Base-by-base conservation (phyloP, 2,888 invertebrate genomes). In the Drosophila neotestacea region DNA sequence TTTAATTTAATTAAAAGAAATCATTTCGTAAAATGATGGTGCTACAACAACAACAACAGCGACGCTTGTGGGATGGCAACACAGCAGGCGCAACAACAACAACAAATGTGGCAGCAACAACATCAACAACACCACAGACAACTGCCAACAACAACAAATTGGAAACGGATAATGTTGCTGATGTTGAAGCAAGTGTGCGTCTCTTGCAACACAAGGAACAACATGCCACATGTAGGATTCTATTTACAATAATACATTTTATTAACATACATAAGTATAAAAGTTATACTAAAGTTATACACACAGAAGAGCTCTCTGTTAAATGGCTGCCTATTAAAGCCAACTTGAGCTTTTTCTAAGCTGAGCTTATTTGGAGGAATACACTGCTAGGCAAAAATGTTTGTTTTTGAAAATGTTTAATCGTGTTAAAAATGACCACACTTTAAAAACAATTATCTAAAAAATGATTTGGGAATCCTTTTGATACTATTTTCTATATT, bases 11-110 rank as follows among this genome's bases (percentile, higher is more conserved):
- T 2, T 22, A 1, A 1, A 22, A 34, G 44, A 44, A 56, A 56
- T 22, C 32, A 3, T 32, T 30, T 4, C 30, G 30, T 9, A 51
- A 74, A 54, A 76, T 76, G 75, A 76, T 76, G 75, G 56, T 91
- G 75, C 78, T 91, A 79, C 91, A 91, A 79, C 90, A 91, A 79
- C 89, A 88, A 80, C 89, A 88, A 51, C 81, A 78, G 6, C 90
- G 86, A 73, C 84, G 81, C 62, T 77, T 90, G 44, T 91, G 91
- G 92, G 34, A 68, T 30, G 64, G 52, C 22, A 56, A 36, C 13
- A 47, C 55, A 48, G 27, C 70, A 34, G 16, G 56, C 36, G 50
- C 59, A 38, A 41, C 70, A 39, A 30, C 64, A 27, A 11, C 79
- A 51, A 38, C 67, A 54, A 11, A 22, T 22, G 22, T 59, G 11